Conservation (phyloP, 2,113 vertebrate species). For the Ammodytes marinus region DNA sequence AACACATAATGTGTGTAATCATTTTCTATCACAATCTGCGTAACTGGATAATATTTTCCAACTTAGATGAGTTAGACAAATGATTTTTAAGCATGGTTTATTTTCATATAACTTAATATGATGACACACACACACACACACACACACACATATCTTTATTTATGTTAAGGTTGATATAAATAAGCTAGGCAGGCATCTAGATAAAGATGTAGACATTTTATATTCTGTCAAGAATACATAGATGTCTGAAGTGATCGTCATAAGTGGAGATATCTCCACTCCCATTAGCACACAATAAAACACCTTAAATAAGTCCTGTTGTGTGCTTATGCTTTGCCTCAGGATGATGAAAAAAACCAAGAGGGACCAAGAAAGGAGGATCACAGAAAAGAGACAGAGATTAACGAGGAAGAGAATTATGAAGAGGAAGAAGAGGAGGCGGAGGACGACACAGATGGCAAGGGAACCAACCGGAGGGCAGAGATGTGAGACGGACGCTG, state of each 20-base stretch:
- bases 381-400: conserved; percentile 68
- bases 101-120: not conserved
- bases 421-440: conserved; percentile 92
- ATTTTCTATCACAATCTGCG: not conserved
- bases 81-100: not conserved
- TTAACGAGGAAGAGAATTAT: conserved; percentile 89
- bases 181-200: too few species aligned
- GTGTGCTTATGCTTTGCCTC: conserved; percentile 19
- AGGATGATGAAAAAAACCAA: conserved; percentile 77
- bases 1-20: not conserved
- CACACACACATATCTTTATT: too few species aligned
- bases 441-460: conserved; percentile 85
- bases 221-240: too few species aligned
- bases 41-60: not conserved
- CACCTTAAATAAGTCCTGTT: not conserved
- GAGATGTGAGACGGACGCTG: conserved; percentile 89
- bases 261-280: not conserved
- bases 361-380: conserved; percentile 79
- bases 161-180: too few species aligned
- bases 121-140: too few species aligned
- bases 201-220: too few species aligned
- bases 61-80: not conserved
- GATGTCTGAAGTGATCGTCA: not conserved
- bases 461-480: conserved; percentile 85
- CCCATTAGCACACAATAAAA: not conserved